Conservation (phyloP, 2,888 invertebrate genomes). For the Aleiodes leptofemur region DNA sequence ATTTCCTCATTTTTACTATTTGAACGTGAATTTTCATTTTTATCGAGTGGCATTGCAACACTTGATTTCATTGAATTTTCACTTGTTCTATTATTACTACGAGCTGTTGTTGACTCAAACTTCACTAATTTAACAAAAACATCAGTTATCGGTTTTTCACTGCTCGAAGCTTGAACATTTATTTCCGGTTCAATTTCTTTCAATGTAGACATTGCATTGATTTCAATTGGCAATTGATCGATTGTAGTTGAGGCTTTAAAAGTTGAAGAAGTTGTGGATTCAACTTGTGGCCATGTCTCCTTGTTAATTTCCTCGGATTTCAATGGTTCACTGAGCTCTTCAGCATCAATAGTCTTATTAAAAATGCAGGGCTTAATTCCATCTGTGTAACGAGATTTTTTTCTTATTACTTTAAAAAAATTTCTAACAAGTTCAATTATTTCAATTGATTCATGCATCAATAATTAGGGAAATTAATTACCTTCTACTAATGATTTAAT, state of each 20-base stretch:
- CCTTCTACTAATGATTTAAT: conserved; percentile 46
- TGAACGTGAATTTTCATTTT: neutral
- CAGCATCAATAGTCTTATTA: neutral
- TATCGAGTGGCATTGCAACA: neutral
- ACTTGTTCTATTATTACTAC: neutral
- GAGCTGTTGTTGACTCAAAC: neutral
- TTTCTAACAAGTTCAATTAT: neutral
- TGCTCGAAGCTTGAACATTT: neutral
- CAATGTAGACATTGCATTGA: neutral
- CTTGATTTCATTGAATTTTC: neutral
- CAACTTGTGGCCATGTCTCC: neutral
- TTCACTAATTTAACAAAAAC: neutral
- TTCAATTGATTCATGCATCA: neutral
- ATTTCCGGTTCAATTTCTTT: neutral
- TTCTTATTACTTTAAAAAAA: neutral
- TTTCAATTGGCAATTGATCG: neutral
- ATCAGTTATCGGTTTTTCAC: conserved; percentile 26
- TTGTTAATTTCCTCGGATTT: conserved; percentile 10
- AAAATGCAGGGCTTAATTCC: conserved; percentile 6
- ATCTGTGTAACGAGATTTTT: conserved; percentile 23
- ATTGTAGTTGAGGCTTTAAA: conserved; percentile 1
- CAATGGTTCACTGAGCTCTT: neutral
- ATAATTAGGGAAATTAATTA: conserved; percentile 31
- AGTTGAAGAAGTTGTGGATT: conserved; percentile 14
- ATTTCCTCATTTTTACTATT: no score